These are phyloP conservation scores for Netelia inedita DNA, from an alignment of 2,888 invertebrate species.

Conservation along the genomic window DNA sequence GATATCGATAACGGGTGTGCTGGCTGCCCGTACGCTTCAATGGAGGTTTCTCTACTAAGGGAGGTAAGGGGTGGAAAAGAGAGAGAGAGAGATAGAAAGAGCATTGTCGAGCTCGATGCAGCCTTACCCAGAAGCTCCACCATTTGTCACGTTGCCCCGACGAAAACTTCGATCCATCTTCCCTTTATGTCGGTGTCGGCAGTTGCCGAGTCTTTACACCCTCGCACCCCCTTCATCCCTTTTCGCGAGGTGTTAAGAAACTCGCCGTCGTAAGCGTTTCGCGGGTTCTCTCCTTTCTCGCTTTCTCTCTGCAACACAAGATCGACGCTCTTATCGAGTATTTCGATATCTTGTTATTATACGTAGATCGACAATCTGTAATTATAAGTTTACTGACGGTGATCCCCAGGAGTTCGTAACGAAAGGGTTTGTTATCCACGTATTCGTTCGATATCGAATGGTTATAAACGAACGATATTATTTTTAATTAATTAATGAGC, in stretches of 20 bases:
- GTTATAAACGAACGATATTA: too few relatives aligned
- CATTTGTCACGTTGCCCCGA: constrained; percentile 74
- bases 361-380: constrained; percentile 30
- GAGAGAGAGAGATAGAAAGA: constrained; percentile 20
- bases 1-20: constrained; percentile 64
- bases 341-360: constrained; percentile 22
- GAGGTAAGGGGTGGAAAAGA: neutral
- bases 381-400: constrained; percentile 22
- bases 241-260: constrained; percentile 60
- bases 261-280: constrained; percentile 64
- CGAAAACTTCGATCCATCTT: constrained; percentile 77
- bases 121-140: constrained; percentile 62
- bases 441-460: too few relatives aligned
- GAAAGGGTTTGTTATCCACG: too few relatives aligned
- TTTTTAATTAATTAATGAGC: too few relatives aligned
- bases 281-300: constrained; percentile 17
- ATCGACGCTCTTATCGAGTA: constrained; percentile 31
- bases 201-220: constrained; percentile 64
- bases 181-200: constrained; percentile 75
- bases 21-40: constrained; percentile 33
- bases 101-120: constrained; percentile 29
- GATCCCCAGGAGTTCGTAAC: too few relatives aligned
- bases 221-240: neutral
- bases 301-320: neutral
- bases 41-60: constrained; percentile 11